Evolutionary conservation across 2,888 invertebrate genomes (phyloP).

Genomic region (Lobophora halterata): DNA sequence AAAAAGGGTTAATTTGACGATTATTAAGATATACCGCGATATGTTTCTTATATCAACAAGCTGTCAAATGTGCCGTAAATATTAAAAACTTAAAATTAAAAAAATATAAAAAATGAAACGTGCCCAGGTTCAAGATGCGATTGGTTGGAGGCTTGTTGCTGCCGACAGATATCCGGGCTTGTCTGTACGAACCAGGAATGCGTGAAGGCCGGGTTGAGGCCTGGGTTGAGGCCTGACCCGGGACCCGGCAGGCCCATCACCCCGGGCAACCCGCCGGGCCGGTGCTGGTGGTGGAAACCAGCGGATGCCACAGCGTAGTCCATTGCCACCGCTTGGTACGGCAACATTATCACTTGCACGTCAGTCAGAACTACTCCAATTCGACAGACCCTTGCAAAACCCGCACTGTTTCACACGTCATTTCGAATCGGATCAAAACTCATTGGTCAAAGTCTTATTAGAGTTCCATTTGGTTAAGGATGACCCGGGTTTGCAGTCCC

Average conservation of each 20-base stretch:
- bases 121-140: slow-evolving; percentile 96
- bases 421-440: slow-evolving; percentile 45
- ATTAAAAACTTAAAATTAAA: slow-evolving; percentile 62
- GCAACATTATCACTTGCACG: slow-evolving; percentile 84
- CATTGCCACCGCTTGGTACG: slow-evolving; percentile 94
- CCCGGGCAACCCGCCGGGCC: slow-evolving; percentile 75
- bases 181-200: slow-evolving; percentile 96
- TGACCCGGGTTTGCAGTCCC: slow-evolving; percentile 17
- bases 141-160: slow-evolving; percentile 87
- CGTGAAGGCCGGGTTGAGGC: slow-evolving; percentile 88
- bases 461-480: slow-evolving; percentile 4
- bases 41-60: too few relatives aligned
- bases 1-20: too few relatives aligned
- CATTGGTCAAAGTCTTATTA: slow-evolving; percentile 36
- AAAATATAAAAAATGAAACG: slow-evolving; percentile 84
- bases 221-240: slow-evolving; percentile 72
- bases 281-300: slow-evolving; percentile 77
- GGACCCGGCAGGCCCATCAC: slow-evolving; percentile 81
- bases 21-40: too few relatives aligned
- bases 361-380: slow-evolving; percentile 41
- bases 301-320: slow-evolving; percentile 85
- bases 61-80: slow-evolving; percentile 31
- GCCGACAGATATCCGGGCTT: slow-evolving; percentile 94
- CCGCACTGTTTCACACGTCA: slow-evolving; percentile 47
- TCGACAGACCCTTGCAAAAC: slow-evolving; percentile 40